Evolutionary conservation across 2,797 vertebrate genomes (phyloP).

Genomic region (Sebastes minor): DNA sequence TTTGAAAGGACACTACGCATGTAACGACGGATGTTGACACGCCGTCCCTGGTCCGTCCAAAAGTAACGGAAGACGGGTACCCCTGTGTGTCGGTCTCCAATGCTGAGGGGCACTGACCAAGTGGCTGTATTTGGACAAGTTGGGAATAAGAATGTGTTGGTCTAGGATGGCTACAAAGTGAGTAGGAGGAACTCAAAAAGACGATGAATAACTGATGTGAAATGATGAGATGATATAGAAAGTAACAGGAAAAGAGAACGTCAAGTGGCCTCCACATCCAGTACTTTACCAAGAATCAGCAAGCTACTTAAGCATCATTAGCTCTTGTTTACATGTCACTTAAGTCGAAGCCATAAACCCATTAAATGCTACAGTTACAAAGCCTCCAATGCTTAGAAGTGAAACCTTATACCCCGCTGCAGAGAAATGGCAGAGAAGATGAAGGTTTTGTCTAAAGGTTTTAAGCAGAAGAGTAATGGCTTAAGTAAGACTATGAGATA

Average conservation of each 20-base stretch:
- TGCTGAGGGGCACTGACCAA: too few relatives aligned
- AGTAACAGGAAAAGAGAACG: background rate
- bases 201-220: background rate
- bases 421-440: background rate
- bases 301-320: slow-evolving; percentile 34
- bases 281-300: background rate
- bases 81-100: too few relatives aligned
- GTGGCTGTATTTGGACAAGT: background rate
- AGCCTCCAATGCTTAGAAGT: background rate
- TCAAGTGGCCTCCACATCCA: background rate
- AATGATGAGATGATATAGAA: background rate
- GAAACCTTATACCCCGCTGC: background rate
- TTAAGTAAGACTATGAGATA: background rate
- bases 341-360: slow-evolving; percentile 24
- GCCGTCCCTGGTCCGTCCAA: too few relatives aligned
- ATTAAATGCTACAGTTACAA: slow-evolving; percentile 44
- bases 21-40: too few relatives aligned
- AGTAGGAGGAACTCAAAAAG: background rate
- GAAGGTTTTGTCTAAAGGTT: background rate
- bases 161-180: background rate
- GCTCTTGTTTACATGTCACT: slow-evolving; percentile 31
- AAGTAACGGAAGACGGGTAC: too few relatives aligned
- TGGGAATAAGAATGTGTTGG: background rate
- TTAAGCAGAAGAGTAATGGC: background rate
- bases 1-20: too few relatives aligned